These are phyloP conservation scores for Pantherophis guttatus DNA, from an alignment of 2,113 vertebrate genomes.

Conservation along the genomic window DNA sequence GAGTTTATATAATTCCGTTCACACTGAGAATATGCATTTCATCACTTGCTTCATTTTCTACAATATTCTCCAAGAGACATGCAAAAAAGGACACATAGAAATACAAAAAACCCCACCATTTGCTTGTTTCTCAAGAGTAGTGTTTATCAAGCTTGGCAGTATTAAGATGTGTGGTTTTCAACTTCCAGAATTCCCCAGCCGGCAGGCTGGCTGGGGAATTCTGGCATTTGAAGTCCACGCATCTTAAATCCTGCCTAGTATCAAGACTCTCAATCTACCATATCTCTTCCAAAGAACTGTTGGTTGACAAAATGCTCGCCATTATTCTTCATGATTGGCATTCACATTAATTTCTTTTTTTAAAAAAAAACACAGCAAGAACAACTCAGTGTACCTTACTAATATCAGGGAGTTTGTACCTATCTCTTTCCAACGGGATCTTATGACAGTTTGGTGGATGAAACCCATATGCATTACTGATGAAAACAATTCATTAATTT, in stretches of 20 bases:
- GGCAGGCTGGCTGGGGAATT: not conserved
- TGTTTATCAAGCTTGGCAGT: not conserved
- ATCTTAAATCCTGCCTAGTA: not conserved
- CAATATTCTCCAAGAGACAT: not conserved
- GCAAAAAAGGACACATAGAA: not conserved
- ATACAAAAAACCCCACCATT: not conserved
- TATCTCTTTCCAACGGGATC: not conserved
- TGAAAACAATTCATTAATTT: constrained; percentile 22
- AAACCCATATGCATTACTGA: not conserved
- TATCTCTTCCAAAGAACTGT: not conserved
- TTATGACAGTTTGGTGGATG: not conserved
- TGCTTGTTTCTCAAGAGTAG: not conserved
- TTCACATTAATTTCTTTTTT: not conserved
- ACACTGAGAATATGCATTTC: not conserved
- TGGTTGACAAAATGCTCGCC: not conserved
- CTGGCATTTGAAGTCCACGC: not conserved
- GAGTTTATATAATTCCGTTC: not conserved
- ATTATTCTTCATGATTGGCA: not conserved
- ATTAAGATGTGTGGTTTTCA: not conserved
- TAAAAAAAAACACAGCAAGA: too few relatives aligned
- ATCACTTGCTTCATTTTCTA: not conserved
- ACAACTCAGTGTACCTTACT: not conserved
- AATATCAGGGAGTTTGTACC: not conserved
- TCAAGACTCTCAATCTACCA: not conserved
- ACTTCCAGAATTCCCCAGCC: not conserved